Evolutionary conservation across 2,888 invertebrate species (phyloP).

Genomic region (Pseudoips prasinana): DNA sequence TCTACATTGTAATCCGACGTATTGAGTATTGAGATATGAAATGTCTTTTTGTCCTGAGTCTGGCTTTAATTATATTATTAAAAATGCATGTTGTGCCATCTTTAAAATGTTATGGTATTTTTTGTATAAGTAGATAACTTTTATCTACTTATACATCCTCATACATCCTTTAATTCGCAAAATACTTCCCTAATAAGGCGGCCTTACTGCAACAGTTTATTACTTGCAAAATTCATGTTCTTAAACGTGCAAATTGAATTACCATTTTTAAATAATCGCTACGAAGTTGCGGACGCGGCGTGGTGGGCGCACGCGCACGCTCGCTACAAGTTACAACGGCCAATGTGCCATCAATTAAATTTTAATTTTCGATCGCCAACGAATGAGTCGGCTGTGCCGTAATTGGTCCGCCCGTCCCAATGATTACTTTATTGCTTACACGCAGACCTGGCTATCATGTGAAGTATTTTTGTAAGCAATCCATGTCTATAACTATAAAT

Average conservation of each 20-base stretch:
- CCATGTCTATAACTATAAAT: no score
- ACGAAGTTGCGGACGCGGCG: slow-evolving; percentile 32
- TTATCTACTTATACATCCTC: no score
- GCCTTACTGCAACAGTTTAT: slow-evolving; percentile 25
- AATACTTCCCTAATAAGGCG: no score
- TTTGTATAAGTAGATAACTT: no score
- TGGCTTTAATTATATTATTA: no score
- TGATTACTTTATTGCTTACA: slow-evolving; percentile 77
- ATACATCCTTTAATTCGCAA: no score
- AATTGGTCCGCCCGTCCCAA: slow-evolving; percentile 66
- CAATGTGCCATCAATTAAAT: slow-evolving; percentile 68
- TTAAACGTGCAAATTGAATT: slow-evolving; percentile 70
- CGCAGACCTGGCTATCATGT: slow-evolving; percentile 50
- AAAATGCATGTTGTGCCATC: no score
- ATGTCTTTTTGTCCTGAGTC: no score
- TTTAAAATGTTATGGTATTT: no score
- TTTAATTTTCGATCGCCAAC: slow-evolving; percentile 71
- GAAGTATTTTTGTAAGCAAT: slow-evolving; percentile 50
- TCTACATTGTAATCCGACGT: no score
- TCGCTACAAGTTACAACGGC: slow-evolving; percentile 41
- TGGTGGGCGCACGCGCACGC: slow-evolving; percentile 33
- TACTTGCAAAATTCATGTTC: slow-evolving; percentile 38
- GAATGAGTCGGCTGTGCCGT: slow-evolving; percentile 62
- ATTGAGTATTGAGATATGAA: no score
- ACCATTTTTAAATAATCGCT: slow-evolving; percentile 72